Evolutionary conservation across 2,888 invertebrate species (phyloP).

Genomic region (Schizotus pectinicornis): DNA sequence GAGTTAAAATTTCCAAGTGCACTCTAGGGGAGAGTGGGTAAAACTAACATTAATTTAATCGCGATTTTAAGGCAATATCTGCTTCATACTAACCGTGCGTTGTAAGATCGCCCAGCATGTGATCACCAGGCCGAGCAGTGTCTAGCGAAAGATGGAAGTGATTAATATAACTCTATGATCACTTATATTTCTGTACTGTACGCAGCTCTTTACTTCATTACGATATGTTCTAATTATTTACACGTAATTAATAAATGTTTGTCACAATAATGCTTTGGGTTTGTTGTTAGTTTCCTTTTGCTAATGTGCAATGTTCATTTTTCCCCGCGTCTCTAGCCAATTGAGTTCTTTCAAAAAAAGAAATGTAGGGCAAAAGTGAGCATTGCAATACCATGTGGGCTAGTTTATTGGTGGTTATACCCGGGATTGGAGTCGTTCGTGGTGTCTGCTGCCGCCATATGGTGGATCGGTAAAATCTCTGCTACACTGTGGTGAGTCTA

Average conservation of each 20-base stretch:
- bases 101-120: slow-evolving; percentile 15
- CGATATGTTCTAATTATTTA: slow-evolving; percentile 58
- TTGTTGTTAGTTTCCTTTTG: slow-evolving; percentile 59
- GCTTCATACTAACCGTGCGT: slow-evolving; percentile 22
- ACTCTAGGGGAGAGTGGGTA: slow-evolving; percentile 22
- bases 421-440: slow-evolving; percentile 57
- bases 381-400: slow-evolving; percentile 52
- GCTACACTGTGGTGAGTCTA: slow-evolving; percentile 60
- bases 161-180: slow-evolving; percentile 43
- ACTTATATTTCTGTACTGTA: slow-evolving; percentile 50
- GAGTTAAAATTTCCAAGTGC: slow-evolving; percentile 13
- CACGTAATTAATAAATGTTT: slow-evolving; percentile 60
- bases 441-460: slow-evolving; percentile 57
- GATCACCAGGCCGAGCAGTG: slow-evolving; percentile 40
- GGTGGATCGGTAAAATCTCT: slow-evolving; percentile 57
- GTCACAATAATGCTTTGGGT: slow-evolving; percentile 61
- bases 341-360: background rate
- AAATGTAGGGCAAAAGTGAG: slow-evolving; percentile 41
- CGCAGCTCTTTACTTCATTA: slow-evolving; percentile 49
- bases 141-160: slow-evolving; percentile 50
- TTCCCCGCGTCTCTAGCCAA: slow-evolving; percentile 14
- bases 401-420: slow-evolving; percentile 55
- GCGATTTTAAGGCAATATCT: slow-evolving; percentile 10
- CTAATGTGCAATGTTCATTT: slow-evolving; percentile 47
- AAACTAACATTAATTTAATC: slow-evolving; percentile 15